These are phyloP conservation scores for Asobara japonica DNA, from an alignment of 1,140 invertebrate genomes.

Conservation along the genomic window DNA sequence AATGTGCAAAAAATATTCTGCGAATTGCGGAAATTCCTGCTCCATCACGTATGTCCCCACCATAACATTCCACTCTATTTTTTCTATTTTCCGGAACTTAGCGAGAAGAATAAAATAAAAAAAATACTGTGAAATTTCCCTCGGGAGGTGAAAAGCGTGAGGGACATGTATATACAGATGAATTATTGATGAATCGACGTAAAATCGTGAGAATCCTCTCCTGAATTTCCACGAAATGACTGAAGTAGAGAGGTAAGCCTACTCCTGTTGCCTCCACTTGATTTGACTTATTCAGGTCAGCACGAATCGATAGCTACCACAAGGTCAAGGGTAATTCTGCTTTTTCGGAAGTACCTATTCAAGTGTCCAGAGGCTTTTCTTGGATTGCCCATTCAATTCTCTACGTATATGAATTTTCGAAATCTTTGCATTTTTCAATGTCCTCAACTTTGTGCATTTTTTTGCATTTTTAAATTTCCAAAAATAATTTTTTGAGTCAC, in stretches of 20 bases:
- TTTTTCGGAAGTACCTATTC: not conserved
- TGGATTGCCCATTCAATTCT: too few species aligned
- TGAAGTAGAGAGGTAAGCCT: not conserved
- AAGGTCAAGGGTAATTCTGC: not conserved
- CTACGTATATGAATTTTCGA: too few species aligned
- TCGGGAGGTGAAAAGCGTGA: not conserved
- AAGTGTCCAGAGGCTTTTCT: too few species aligned
- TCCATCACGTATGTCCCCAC: not conserved
- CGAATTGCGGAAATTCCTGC: not conserved
- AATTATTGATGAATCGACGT: not conserved
- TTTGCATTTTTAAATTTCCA: too few species aligned
- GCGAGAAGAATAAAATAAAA: not conserved
- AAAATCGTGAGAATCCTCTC: not conserved
- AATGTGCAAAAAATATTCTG: not conserved
- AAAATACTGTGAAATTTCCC: constrained; percentile 2
- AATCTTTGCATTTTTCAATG: too few species aligned
- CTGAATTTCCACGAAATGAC: not conserved
- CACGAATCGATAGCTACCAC: not conserved
- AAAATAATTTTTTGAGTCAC: too few species aligned
- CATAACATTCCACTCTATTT: not conserved
- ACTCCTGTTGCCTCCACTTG: not conserved
- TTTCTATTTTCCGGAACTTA: not conserved
- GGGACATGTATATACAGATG: not conserved
- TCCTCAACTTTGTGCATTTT: too few species aligned
- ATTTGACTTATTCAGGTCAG: not conserved